Base-by-base conservation (phyloP, 2,888 invertebrate species). In the Danaus chrysippus region DNA sequence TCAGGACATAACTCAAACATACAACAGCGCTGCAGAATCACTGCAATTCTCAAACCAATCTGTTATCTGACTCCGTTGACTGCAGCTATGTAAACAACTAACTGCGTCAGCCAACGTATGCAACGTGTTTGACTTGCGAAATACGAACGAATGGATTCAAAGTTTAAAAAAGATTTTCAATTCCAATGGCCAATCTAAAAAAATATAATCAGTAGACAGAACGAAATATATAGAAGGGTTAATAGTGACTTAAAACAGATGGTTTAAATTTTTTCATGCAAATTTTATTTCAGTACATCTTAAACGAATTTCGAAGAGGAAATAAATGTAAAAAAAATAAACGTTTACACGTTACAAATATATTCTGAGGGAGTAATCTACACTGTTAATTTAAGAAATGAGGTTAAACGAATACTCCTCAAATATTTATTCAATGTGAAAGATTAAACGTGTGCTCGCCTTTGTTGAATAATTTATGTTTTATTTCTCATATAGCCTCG, bases 391-490 rank as follows among this genome's bases (percentile, higher is more conserved):
- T 79, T 78, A 74, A 72, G 72, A 74, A 80, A 82, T 79, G 76
- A 79, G 76, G 78, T 81, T 79, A 79, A 78, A 79, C 75, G 75
- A 73, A 76, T 72, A 73, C 75, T 74, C 73, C 73, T 75, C 75
- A 79, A 82, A 81, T 83, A 81, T 81, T 81, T 80, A 81, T 81
- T 78, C 78, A 81, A 82, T 81, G 78, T 77, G 79, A 80, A 81
- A 83, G 82, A 83, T 86, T 82, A 83, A 84, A 83, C 80, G 81
- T 80, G 77, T 77, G 76, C 79, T 68, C 68, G 79, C 80, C 77
- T 83, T 84, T 82, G 83, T 81, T 84, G 87, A 86, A 85, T 85
- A 84, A 85, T 84, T 83, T 85, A 86, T 84, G 75, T 82, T 82
- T 82, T 82, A 82, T 83, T 79, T 78, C 78, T 80, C 77, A 73